Evolutionary conservation across 2,888 invertebrate genomes (phyloP), one percentile per base, ranked within the genome.

Genomic region (Flexamia atlantica): DNA sequence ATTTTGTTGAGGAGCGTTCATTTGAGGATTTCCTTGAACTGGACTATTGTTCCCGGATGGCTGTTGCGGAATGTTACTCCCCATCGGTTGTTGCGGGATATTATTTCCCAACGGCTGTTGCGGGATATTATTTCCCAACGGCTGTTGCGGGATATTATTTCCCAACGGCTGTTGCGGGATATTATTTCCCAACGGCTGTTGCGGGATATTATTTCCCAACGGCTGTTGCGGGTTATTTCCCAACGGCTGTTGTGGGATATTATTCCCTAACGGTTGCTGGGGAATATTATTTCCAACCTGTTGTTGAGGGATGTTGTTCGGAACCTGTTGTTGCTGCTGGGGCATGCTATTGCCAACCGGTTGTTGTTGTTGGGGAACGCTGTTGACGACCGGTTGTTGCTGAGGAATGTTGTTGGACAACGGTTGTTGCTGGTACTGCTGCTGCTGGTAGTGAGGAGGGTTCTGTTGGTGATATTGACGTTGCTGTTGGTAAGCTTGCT

Each of bases 401-500:
- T 82, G 82, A 0, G 40, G 70, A 1, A 70, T 70, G 30, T 83
- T 87, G 84, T 81, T 64, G 50, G 42, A 83, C 40, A 85, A 85
- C 83, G 85, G 88, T 72, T 88, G 90, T 0, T 87, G 87, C 84
- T 86, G 87, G 7, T 86, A 28, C 17, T 88, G 68, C 46, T 86
- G 83, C 14, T 88, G 72, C 60, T 86, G 83, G 42, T 85, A 86
- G 46, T 87, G 87, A 83, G 85, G 85, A 0, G 85, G 84, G 76
- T 85, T 84, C 50, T 86, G 85, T 36, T 82, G 76, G 46, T 87
- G 87, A 32, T 87, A 76, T 81, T 85, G 81, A 85, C 86, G 53
- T 88, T 88, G 88, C 82, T 88, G 88, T 70, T 87, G 86, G 12
- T 83, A 85, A 53, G 86, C 87, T 50, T 88, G 88, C 10, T 87